A percentile compares a stretch with the other conserved stretches of the same genome.
These are phyloP conservation scores for Hemicentrotus pulcherrimus DNA, from an alignment of 35 echinoderm and acorn worm genomes.

Conservation along the genomic window DNA sequence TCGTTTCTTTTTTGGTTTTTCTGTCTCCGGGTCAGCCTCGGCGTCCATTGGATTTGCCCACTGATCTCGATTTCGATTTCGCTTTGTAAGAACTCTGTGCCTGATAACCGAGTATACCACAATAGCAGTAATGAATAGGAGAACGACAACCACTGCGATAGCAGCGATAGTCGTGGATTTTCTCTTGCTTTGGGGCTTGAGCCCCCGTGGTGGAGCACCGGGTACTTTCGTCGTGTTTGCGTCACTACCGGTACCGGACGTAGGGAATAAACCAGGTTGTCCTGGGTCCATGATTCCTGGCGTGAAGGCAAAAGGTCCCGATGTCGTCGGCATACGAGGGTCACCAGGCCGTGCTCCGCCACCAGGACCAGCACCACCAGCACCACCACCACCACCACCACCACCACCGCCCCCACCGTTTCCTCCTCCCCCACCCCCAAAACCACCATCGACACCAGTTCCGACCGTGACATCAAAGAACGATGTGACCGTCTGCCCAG, in stretches of 20 bases:
- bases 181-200: no score
- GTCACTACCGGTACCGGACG: not conserved
- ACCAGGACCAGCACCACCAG: not conserved
- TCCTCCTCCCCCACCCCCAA: not conserved
- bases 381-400: not conserved
- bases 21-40: not conserved
- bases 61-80: conserved; percentile 31
- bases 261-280: not conserved
- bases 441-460: not conserved
- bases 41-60: not conserved
- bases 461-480: not conserved
- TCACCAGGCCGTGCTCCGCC: not conserved
- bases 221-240: not conserved
- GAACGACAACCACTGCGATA: not conserved
- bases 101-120: not conserved
- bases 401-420: not conserved
- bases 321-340: not conserved
- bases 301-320: not conserved
- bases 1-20: conserved; percentile 13
- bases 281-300: not conserved
- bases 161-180: not conserved
- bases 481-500: not conserved
- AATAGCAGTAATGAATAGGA: not conserved
- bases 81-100: not conserved
- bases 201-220: not conserved